Percentiles rank a stretch among this genome's conserved stretches.
These are phyloP conservation scores for Micoletzkya japonica DNA, from an alignment of 2,888 invertebrate species.

Conservation along the genomic window DNA sequence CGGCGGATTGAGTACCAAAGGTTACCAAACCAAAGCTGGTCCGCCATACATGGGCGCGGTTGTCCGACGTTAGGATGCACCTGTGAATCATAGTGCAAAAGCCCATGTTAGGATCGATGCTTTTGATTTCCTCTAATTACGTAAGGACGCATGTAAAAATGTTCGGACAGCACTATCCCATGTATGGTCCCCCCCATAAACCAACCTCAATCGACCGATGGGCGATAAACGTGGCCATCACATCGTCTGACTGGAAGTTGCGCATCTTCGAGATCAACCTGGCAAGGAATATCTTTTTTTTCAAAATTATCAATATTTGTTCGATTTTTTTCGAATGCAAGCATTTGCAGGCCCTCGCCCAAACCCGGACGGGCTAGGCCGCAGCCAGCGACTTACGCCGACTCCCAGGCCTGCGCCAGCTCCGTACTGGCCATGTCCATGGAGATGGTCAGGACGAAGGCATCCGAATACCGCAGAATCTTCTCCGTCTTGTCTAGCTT, in stretches of 20 bases:
- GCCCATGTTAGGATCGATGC: neutral
- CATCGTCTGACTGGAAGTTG: neutral
- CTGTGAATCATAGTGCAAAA: neutral
- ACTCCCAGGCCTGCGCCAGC: slow-evolving; percentile 25
- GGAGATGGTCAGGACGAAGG: slow-evolving; percentile 12
- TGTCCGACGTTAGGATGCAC: neutral
- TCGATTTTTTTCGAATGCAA: neutral
- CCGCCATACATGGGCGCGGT: no score
- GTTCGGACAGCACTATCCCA: no score
- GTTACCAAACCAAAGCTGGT: no score
- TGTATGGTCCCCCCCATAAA: no score
- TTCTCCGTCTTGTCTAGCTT: neutral
- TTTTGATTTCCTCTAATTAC: no score
- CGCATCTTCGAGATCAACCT: slow-evolving; percentile 8
- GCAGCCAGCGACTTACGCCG: slow-evolving; percentile 2
- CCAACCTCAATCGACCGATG: slow-evolving; percentile 4
- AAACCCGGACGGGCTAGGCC: neutral
- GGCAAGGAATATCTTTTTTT: neutral
- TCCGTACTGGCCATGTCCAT: slow-evolving; percentile 10
- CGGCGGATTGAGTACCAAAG: no score
- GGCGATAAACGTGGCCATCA: slow-evolving; percentile 8
- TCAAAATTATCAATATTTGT: neutral
- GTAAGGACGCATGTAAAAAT: no score
- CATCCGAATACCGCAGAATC: slow-evolving; percentile 2
- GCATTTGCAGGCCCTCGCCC: no score